Conservation (phyloP, 2,888 invertebrate genomes). For the Arrhopalites spinosus region DNA sequence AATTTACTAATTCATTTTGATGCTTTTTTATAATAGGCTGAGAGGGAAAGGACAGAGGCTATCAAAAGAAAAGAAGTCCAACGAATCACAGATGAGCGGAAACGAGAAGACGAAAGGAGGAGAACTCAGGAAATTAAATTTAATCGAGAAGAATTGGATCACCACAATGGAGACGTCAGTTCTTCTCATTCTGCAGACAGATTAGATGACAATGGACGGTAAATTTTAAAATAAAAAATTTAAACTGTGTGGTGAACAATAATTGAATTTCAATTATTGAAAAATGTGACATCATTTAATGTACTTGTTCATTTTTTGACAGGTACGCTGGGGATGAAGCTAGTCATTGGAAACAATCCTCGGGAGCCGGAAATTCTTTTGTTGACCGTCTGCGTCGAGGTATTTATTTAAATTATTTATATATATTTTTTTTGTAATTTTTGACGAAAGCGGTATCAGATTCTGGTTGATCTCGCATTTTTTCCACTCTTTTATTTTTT, state of each 20-base stretch:
- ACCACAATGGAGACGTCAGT: constrained; percentile 50
- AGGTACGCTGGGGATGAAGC: constrained; percentile 37
- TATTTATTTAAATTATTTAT: constrained; percentile 40
- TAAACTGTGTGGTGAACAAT: neutral
- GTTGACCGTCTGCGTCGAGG: constrained; percentile 70
- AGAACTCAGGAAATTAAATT: constrained; percentile 63
- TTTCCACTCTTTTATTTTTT: too few relatives aligned
- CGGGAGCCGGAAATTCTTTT: constrained; percentile 60
- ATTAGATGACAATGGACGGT: constrained; percentile 11
- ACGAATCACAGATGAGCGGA: constrained; percentile 74
- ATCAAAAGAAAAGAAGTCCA: constrained; percentile 86
- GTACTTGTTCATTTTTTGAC: constrained; percentile 15
- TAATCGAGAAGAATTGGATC: constrained; percentile 61
- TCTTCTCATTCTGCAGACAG: constrained; percentile 40
- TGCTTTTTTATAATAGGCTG: too few relatives aligned
- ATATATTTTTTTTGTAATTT: too few relatives aligned
- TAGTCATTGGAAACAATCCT: constrained; percentile 43
- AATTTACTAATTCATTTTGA: too few relatives aligned
- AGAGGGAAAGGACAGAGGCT: constrained; percentile 81
- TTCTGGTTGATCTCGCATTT: too few relatives aligned
- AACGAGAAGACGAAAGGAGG: constrained; percentile 69
- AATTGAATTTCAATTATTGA: neutral
- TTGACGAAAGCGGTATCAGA: too few relatives aligned
- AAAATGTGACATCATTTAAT: too few relatives aligned
- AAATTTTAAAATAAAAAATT: neutral